Evolutionary conservation across 2,888 invertebrate genomes (phyloP), one percentile per base, ranked within the genome.

Genomic region (Actias luna): DNA sequence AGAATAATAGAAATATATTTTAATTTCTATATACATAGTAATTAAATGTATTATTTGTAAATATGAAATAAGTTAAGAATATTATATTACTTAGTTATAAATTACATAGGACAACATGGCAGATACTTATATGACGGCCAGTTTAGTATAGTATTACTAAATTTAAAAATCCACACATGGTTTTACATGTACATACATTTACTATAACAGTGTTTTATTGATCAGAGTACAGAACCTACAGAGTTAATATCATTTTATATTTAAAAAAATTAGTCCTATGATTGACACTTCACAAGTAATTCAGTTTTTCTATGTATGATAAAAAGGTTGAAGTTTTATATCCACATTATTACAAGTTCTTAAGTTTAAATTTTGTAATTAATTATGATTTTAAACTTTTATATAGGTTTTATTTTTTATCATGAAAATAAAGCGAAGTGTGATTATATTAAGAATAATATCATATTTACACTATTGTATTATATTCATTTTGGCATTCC

Each of bases 61-160:
- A 94, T 94, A 94, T 87, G 86, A 92, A 83, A 82, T 78, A 89
- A 91, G 89, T 88, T 93, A 93, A 93, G 94, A 87, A 94, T 94
- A 94, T 93, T 94, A 94, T 92, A 92, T 92, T 89, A 89, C 84
- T 82, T 92, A 92, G 92, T 93, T 93, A 92, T 93, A 64, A 59
- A 29, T 64, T 60, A 89, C 88, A 88, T 91, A 92, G 89, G 85
- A 87, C 83, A 93, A 93, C 93, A 93, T 94, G 94, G 94, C 94
- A 92, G 93, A 94, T 94, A 94, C 94, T 94, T 94, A 94, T 93
- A 93, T 87, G 91, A 94, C 91, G 95, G 95, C 95, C 95, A 95
- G 95, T 95, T 94, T 94, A 94, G 93, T 87, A 92, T 94, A 94
- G 94, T 94, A 94, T 94, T 94, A 94, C 93, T 94, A 93, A 93